phyloP scores from a whole-genome alignment of 2,797 vertebrate genomes.

The Spinibarbus caldwelli region DNA sequence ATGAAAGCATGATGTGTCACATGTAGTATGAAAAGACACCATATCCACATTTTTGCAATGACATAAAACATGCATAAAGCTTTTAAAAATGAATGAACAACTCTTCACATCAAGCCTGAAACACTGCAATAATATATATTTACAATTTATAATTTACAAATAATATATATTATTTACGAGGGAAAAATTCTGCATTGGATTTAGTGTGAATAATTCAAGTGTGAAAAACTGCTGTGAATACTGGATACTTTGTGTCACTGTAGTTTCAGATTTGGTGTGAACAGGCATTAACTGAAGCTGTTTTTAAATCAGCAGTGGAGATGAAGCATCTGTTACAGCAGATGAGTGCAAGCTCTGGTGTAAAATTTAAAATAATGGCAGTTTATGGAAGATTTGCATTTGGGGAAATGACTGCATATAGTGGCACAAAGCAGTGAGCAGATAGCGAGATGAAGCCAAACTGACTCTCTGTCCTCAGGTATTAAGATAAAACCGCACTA shows the following conservation, averaged over 20 bases:
- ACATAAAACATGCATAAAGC: background rate
- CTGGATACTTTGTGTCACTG: background rate
- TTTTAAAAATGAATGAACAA: background rate
- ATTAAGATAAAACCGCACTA: background rate
- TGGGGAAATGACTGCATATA: background rate
- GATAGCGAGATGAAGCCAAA: conserved; percentile 1
- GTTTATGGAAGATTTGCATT: conserved; percentile 17
- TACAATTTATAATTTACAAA: background rate
- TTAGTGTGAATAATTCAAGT: background rate
- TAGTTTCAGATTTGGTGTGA: background rate
- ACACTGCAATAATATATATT: background rate
- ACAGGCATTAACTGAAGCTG: background rate
- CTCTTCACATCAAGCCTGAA: background rate
- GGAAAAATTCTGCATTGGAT: background rate
- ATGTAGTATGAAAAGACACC: background rate
- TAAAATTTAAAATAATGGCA: conserved; percentile 29
- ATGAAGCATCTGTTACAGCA: conserved; percentile 13
- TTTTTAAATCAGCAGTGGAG: background rate
- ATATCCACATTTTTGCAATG: background rate
- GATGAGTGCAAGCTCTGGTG: conserved; percentile 49
- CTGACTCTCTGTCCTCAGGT: conserved; percentile 25
- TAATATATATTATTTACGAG: background rate
- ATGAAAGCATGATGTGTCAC: background rate
- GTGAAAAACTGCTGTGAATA: background rate
- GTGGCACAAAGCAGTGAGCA: conserved; percentile 16